phyloP scores from a whole-genome alignment of 2,888 invertebrate genomes.

The Drosophila atripex region DNA sequence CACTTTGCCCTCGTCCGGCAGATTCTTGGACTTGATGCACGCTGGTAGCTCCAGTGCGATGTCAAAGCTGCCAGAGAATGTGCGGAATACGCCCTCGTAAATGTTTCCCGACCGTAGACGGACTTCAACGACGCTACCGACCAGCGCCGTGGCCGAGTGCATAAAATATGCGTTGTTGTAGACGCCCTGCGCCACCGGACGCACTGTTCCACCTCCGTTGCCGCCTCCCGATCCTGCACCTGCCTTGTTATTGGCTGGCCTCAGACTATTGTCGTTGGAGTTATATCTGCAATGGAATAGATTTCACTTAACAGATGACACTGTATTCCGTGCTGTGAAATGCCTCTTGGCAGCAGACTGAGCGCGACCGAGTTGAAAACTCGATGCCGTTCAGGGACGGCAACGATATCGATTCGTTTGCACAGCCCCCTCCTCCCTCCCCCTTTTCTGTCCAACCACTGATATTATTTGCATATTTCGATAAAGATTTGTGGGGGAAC shows the following conservation, averaged over 20 bases:
- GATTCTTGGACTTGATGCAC: slow-evolving; percentile 84
- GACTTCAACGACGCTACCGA: slow-evolving; percentile 92
- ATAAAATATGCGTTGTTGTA: slow-evolving; percentile 95
- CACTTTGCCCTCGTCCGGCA: slow-evolving; percentile 79
- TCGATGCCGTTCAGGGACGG: slow-evolving; percentile 36
- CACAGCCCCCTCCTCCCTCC: slow-evolving; percentile 13
- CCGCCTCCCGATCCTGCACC: slow-evolving; percentile 33
- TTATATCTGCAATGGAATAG: slow-evolving; percentile 69
- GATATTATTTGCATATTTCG: slow-evolving; percentile 1
- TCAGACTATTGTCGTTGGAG: slow-evolving; percentile 75
- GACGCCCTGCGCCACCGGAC: slow-evolving; percentile 91
- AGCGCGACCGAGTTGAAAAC: slow-evolving; percentile 30
- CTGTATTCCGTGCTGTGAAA: slow-evolving; percentile 1
- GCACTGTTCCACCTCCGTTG: slow-evolving; percentile 78
- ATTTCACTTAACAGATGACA: neutral
- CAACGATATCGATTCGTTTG: slow-evolving; percentile 58
- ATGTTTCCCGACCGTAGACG: slow-evolving; percentile 92
- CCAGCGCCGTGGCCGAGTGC: slow-evolving; percentile 93
- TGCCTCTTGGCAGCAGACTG: slow-evolving; percentile 7
- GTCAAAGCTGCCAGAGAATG: slow-evolving; percentile 95
- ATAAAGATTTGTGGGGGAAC: slow-evolving; percentile 11
- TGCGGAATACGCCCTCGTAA: slow-evolving; percentile 95
- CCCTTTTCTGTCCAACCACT: slow-evolving; percentile 3
- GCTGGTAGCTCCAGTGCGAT: slow-evolving; percentile 94
- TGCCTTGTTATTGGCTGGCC: slow-evolving; percentile 84